Evolutionary conservation across 2,888 invertebrate species (phyloP), one percentile per base, ranked within the genome.

Genomic region (Hedya salicella): DNA sequence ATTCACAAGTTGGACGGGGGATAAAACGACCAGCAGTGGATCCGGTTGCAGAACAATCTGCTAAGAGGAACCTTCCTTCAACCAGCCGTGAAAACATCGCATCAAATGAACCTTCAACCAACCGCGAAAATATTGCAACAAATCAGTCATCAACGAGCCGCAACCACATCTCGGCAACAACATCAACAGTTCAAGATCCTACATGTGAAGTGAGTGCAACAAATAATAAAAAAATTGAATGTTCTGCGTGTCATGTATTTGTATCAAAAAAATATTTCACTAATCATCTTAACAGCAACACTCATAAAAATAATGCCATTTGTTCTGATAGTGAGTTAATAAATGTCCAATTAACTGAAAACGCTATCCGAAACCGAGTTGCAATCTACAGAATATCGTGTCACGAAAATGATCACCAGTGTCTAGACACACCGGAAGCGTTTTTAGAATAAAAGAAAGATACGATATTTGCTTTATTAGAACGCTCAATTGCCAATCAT

Each of bases 181-280:
- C n/a, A n/a, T n/a, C n/a, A n/a, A n/a, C n/a, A n/a, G n/a, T n/a
- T n/a, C n/a, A n/a, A n/a, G n/a, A n/a, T 4, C 3, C 6, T 6
- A 4, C 6, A 25, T 3, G 6, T 25, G 25, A 49, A 25, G 49
- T 25, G 25, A 49, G 49, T 49, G 25, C 49, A 49, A 49, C n/a
- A 25, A 14, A 50, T 50, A 50, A 30, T 50, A 14, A 14, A 30
- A 14, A 50, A 30, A 16, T 50, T 30, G 50, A 30, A 50, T 50
- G 50, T 50, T 50, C 50, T 50, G 50, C 30, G 50, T 50, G 50
- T 50, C 5, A 16, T 14, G 16, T 2, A 3, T 14, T 9, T 3
- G 14, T 50, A n/a, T 25, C 25, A 5, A 50, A 3, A 21, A 50
- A 6, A 50, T 50, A 50, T 50, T 30, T 30, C 0, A 3, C 14